A percentile compares a stretch with the other conserved stretches of the same genome.
Conservation (phyloP, 1,140 invertebrate genomes). For the Diachasmimorpha longicaudata region DNA sequence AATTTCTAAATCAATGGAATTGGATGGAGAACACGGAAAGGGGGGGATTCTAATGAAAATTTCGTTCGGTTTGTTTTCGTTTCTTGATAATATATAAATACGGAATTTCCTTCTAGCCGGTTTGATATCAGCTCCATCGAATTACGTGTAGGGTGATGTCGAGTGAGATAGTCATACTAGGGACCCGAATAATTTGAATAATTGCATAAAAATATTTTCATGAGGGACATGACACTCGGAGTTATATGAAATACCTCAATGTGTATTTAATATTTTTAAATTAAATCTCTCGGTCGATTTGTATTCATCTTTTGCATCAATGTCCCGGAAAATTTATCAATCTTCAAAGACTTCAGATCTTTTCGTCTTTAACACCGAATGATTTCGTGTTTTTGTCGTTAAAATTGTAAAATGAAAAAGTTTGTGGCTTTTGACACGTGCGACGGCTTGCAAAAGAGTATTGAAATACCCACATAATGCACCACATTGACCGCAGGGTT, state of each 20-base stretch:
- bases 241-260: background rate
- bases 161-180: background rate
- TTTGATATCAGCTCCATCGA: constrained; percentile 12
- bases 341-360: background rate
- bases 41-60: too few species aligned
- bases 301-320: background rate
- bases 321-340: too few species aligned
- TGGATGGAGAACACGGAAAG: too few species aligned
- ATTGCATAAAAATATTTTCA: background rate
- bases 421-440: background rate
- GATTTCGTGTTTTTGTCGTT: background rate
- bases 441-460: constrained; percentile 10
- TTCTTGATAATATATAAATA: background rate
- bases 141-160: constrained; percentile 17
- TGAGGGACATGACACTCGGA: background rate
- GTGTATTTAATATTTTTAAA: background rate
- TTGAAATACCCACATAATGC: background rate
- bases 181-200: background rate
- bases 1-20: too few species aligned
- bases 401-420: background rate
- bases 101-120: background rate
- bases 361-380: background rate
- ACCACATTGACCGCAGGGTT: background rate
- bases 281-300: background rate
- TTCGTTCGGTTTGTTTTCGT: background rate